These are phyloP conservation scores for Pogonocichla stellata DNA, from an alignment of 2,113 vertebrate species.

Conservation along the genomic window DNA sequence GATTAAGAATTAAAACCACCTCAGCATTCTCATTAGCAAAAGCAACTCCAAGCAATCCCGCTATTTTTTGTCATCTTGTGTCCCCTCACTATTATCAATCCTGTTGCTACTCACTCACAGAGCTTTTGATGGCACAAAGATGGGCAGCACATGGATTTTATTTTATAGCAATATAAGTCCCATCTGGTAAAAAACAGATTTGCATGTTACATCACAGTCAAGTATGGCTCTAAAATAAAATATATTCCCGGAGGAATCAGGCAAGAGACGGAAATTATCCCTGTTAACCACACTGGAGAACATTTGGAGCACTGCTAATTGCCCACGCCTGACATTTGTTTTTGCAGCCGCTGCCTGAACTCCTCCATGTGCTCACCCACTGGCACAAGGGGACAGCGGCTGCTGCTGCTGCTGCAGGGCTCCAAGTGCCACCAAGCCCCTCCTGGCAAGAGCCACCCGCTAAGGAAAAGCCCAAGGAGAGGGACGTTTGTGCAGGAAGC, in stretches of 20 bases:
- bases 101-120: background rate
- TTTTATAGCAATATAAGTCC: background rate
- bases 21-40: background rate
- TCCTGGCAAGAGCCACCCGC: background rate
- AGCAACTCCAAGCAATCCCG: background rate
- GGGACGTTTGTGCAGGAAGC: background rate
- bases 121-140: background rate
- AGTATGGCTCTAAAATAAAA: background rate
- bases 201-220: background rate
- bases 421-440: background rate
- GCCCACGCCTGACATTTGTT: background rate
- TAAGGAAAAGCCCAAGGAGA: background rate
- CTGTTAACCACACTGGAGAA: rapidly evolving
- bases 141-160: background rate
- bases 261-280: background rate
- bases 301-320: rapidly evolving
- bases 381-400: background rate
- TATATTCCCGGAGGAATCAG: background rate
- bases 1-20: background rate
- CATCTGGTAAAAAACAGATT: background rate
- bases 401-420: background rate
- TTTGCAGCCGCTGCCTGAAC: background rate
- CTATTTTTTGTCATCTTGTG: background rate
- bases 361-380: background rate
- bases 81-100: background rate